Evolutionary conservation across 1,140 invertebrate species (phyloP).

Genomic region (Drosophila nigromelanica): DNA sequence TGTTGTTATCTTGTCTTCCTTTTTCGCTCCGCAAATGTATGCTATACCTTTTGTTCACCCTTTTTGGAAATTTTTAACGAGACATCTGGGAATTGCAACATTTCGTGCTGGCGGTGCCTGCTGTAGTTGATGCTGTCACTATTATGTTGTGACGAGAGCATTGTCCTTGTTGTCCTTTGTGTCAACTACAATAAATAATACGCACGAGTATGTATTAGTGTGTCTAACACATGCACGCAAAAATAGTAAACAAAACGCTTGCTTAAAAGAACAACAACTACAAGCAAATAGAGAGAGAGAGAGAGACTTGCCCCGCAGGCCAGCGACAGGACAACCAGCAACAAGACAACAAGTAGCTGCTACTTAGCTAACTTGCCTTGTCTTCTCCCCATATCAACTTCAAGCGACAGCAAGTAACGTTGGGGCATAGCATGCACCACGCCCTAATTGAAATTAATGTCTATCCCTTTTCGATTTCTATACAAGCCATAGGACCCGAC

Average conservation of each 20-base stretch:
- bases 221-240: slow-evolving; percentile 47
- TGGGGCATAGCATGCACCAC: slow-evolving; percentile 50
- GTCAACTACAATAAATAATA: slow-evolving; percentile 79
- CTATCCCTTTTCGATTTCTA: slow-evolving; percentile 73
- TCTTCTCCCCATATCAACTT: not conserved
- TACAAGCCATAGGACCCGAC: slow-evolving; percentile 7
- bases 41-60: slow-evolving; percentile 41
- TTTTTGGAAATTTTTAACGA: slow-evolving; percentile 73
- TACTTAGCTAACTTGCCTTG: not conserved
- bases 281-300: slow-evolving; percentile 34
- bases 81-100: slow-evolving; percentile 70
- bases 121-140: slow-evolving; percentile 19
- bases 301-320: slow-evolving; percentile 21
- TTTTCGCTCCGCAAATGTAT: slow-evolving; percentile 16
- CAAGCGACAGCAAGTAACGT: slow-evolving; percentile 25
- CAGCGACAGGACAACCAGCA: slow-evolving; percentile 26
- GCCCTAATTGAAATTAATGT: slow-evolving; percentile 81
- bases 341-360: slow-evolving; percentile 28
- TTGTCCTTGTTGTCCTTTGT: slow-evolving; percentile 73
- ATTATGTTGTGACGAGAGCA: slow-evolving; percentile 42
- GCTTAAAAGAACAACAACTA: slow-evolving; percentile 52
- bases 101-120: slow-evolving; percentile 35
- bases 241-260: slow-evolving; percentile 58
- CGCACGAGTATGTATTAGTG: slow-evolving; percentile 17
- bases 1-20: not conserved